Base-by-base conservation (phyloP, 2,888 invertebrate species). In the Chymomyza amoena region DNA sequence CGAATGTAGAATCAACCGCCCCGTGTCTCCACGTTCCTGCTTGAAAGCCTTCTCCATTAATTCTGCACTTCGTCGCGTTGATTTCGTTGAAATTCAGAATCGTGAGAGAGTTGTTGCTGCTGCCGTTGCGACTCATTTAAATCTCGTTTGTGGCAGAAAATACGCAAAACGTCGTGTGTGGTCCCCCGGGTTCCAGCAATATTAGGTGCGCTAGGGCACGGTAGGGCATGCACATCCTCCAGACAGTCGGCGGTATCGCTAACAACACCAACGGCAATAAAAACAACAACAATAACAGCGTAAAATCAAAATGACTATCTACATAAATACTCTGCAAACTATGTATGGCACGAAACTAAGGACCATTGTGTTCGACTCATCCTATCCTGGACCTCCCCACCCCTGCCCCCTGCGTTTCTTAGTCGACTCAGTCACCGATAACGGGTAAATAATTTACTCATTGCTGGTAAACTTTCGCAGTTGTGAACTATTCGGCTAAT, bases 51-150 rank as follows among this genome's bases (percentile, higher is more conserved):
- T 20, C 16, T 18, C 54, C 54, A 54, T 18, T 16, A 54, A 18
- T 54, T 13, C 54, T 16, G 52, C 16, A 16, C 52, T 18, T 15
- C 60, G 1, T 68, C 59, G 20, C 75, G 52, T 66, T 51, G 81
- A 88, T 87, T 84, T 84, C 84, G 84, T 68, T 88, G 85, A 85
- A 88, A 85, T 83, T 77, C 86, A 85, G 85, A 85, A 85, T 89
- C 85, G 85, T 85, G 85, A 85, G 85, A 85, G 85, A 86, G 85
- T 82, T 79, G 75, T 70, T 54, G 54, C 50, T 45, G 60, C 61
- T 70, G 77, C 71, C 72, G 77, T 80, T 87, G 89, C 88, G 84
- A 88, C 87, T 89, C 88, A 87, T 89, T 86, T 89, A 85, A 85
- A 85, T 85, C 85, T 85, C 89, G 85, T 85, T 85, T 87, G 89